phyloP scores from a whole-genome alignment of 1,140 invertebrate genomes.

The Oscheius sp. region DNA sequence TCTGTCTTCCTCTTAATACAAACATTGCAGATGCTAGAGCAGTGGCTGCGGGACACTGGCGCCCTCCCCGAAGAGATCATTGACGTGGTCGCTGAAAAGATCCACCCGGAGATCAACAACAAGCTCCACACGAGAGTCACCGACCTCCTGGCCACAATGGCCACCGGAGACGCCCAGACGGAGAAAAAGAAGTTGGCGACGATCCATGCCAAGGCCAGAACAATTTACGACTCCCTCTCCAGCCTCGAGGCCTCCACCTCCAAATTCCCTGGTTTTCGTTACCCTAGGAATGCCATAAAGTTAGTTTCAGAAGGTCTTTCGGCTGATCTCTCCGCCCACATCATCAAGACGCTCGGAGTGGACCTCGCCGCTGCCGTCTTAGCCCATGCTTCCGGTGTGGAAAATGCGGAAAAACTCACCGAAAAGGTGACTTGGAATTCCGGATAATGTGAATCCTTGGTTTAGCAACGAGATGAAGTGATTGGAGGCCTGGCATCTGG shows the following conservation, averaged over 20 bases:
- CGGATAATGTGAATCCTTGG: not conserved
- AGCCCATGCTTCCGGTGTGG: not conserved
- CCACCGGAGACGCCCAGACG: not conserved
- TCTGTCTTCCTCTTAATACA: not conserved
- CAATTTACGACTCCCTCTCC: slow-evolving; percentile 12
- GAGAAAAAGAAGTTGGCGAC: slow-evolving; percentile 2
- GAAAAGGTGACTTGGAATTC: slow-evolving; percentile 9
- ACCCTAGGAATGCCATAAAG: not conserved
- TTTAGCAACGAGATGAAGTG: slow-evolving; percentile 25
- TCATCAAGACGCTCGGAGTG: slow-evolving; percentile 18
- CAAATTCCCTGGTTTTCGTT: slow-evolving; percentile 12
- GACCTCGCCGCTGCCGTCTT: slow-evolving; percentile 11
- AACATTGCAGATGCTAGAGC: not conserved
- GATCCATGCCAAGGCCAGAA: not conserved
- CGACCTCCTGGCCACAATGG: not conserved
- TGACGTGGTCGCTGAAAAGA: slow-evolving; percentile 12
- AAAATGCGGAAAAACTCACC: slow-evolving; percentile 10
- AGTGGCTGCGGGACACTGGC: slow-evolving; percentile 7
- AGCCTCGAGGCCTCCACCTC: slow-evolving; percentile 20
- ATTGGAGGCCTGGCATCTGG: not conserved
- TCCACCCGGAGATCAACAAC: not conserved
- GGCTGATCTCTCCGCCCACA: slow-evolving; percentile 12
- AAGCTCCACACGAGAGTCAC: not conserved
- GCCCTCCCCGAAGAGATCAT: slow-evolving; percentile 26
- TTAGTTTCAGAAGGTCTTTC: slow-evolving; percentile 8